A percentile compares a stretch with the other conserved stretches of the same genome.
Evolutionary conservation across 2,113 vertebrate genomes (phyloP).

Genomic region (Cricetomys ansorgei): DNA sequence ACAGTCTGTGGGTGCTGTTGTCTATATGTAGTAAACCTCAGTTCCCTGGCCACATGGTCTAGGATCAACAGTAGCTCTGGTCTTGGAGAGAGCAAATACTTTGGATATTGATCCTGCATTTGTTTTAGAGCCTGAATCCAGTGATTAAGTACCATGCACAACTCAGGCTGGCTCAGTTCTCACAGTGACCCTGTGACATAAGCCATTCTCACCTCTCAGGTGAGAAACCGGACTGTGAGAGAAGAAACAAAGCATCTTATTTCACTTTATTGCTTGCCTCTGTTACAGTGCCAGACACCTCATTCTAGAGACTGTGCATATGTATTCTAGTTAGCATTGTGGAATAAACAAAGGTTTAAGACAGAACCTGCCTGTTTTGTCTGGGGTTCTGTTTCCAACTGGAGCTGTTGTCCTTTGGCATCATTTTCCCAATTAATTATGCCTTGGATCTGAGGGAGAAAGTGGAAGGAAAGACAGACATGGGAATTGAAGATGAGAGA

Average conservation of each 20-base stretch:
- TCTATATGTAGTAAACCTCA: background rate
- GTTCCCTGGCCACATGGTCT: background rate
- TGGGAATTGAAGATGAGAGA: background rate
- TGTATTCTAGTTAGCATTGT: background rate
- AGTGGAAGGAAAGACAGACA: background rate
- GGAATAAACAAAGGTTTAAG: background rate
- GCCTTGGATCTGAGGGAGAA: background rate
- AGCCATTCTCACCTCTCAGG: background rate
- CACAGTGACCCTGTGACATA: background rate
- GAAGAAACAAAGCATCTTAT: background rate
- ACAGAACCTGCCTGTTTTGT: background rate
- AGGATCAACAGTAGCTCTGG: background rate
- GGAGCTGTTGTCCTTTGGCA: background rate
- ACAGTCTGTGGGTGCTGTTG: background rate
- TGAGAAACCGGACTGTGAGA: background rate
- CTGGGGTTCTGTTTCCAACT: background rate
- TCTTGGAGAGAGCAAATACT: background rate
- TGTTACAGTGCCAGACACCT: background rate
- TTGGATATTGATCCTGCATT: background rate
- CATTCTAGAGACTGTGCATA: background rate
- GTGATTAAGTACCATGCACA: background rate
- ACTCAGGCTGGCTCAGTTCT: background rate
- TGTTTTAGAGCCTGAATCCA: background rate
- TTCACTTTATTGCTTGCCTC: background rate
- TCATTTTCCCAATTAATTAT: background rate